phyloP scores from a whole-genome alignment of 2,888 invertebrate genomes.

The Drosophila aldrichi region DNA sequence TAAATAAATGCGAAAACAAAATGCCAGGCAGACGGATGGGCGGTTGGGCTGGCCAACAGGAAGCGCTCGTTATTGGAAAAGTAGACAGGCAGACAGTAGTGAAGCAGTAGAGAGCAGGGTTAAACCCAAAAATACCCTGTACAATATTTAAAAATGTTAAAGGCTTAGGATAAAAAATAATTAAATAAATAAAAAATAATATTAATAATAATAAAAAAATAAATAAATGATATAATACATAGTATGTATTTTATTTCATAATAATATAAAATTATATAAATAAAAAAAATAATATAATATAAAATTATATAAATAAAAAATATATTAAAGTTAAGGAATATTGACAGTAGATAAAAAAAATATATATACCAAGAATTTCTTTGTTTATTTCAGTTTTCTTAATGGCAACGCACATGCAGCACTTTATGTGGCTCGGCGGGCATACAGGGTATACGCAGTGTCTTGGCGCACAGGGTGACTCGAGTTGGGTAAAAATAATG shows the following conservation, averaged over 20 bases:
- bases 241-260: neutral
- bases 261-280: no score
- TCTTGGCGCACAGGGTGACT: slow-evolving; percentile 51
- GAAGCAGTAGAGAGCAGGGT: neutral
- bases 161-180: no score
- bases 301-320: no score
- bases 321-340: no score
- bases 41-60: slow-evolving; percentile 24
- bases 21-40: slow-evolving; percentile 55
- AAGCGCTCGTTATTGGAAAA: slow-evolving; percentile 29
- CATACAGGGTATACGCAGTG: slow-evolving; percentile 32
- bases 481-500: slow-evolving; percentile 29
- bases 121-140: slow-evolving; percentile 30
- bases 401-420: no score
- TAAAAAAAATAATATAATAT: no score
- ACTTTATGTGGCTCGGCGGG: neutral
- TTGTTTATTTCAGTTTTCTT: neutral
- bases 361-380: no score
- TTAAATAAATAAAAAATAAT: no score
- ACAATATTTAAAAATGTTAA: neutral
- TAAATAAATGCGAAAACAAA: slow-evolving; percentile 77
- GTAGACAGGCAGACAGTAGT: slow-evolving; percentile 23
- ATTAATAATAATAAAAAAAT: no score
- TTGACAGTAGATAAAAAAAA: no score
- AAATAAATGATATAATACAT: no score